A percentile compares a stretch with the other conserved stretches of the same genome.
These are phyloP conservation scores for Cherax destructor DNA, from an alignment of 1,140 invertebrate genomes.

Conservation along the genomic window DNA sequence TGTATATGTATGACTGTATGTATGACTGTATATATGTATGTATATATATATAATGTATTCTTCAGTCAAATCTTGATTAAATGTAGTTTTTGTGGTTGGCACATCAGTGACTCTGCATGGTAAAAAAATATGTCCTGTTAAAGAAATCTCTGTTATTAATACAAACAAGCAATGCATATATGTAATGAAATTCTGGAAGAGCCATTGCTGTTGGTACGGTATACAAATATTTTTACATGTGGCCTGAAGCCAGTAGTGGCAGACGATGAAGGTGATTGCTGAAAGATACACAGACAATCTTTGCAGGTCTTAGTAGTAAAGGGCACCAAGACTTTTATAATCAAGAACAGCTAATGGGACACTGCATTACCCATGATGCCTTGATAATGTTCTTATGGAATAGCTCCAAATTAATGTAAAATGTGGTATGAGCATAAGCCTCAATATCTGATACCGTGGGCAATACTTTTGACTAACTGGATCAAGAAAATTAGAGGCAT, in stretches of 20 bases:
- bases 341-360: neutral
- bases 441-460: neutral
- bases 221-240: conserved; percentile 11
- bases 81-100: conserved; percentile 3
- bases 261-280: neutral
- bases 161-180: conserved; percentile 11
- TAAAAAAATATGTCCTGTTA: conserved; percentile 20
- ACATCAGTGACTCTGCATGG: conserved; percentile 12
- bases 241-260: neutral
- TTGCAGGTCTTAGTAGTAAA: neutral
- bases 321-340: neutral
- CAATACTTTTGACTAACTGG: neutral
- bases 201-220: conserved; percentile 10
- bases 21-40: too few relatives aligned
- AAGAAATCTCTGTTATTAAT: conserved; percentile 11
- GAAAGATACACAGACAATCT: neutral
- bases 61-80: neutral
- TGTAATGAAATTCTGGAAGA: conserved; percentile 10
- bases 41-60: neutral
- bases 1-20: too few relatives aligned
- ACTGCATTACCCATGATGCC: neutral
- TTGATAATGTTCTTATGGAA: neutral
- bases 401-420: neutral
- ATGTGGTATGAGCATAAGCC: neutral
- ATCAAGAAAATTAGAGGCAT: neutral